phyloP scores from a whole-genome alignment of 35 echinoderm and acorn worm genomes.

The Apostichopus parvimensis region DNA sequence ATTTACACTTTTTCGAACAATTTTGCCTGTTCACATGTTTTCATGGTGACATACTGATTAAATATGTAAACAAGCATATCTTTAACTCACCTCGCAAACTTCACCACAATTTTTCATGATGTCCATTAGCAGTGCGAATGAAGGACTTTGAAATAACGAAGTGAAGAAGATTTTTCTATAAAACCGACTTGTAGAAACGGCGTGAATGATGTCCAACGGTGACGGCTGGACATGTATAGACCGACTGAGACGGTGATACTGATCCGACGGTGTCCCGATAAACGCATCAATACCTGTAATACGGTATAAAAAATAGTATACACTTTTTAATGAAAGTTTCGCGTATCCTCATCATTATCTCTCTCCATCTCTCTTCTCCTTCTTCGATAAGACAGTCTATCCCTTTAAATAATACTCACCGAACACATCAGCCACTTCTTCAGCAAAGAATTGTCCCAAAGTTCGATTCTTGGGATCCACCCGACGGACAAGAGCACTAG shows the following conservation, averaged over 20 bases:
- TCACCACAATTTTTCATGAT: slow-evolving; percentile 16
- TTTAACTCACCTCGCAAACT: slow-evolving; percentile 27
- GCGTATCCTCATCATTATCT: neutral
- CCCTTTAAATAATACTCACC: slow-evolving; percentile 57
- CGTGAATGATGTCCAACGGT: neutral
- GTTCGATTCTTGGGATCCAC: slow-evolving; percentile 80
- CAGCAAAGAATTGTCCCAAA: slow-evolving; percentile 76
- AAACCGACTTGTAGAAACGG: neutral
- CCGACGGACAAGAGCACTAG: slow-evolving; percentile 70
- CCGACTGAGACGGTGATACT: neutral
- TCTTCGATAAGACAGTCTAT: neutral
- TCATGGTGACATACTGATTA: too few species aligned
- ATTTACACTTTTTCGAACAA: too few species aligned
- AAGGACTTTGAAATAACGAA: neutral
- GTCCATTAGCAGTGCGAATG: neutral
- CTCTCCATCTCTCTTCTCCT: neutral
- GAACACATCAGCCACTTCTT: slow-evolving; percentile 90
- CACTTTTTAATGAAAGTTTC: neutral
- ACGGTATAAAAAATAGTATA: neutral
- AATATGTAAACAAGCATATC: too few species aligned
- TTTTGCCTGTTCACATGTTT: too few species aligned
- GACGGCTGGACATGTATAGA: neutral
- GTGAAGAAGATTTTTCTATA: neutral
- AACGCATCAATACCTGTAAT: slow-evolving; percentile 21
- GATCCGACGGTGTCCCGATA: slow-evolving; percentile 22